Evolutionary conservation across 1,140 invertebrate genomes (phyloP).

Genomic region (Brachionus calyciflorus): DNA sequence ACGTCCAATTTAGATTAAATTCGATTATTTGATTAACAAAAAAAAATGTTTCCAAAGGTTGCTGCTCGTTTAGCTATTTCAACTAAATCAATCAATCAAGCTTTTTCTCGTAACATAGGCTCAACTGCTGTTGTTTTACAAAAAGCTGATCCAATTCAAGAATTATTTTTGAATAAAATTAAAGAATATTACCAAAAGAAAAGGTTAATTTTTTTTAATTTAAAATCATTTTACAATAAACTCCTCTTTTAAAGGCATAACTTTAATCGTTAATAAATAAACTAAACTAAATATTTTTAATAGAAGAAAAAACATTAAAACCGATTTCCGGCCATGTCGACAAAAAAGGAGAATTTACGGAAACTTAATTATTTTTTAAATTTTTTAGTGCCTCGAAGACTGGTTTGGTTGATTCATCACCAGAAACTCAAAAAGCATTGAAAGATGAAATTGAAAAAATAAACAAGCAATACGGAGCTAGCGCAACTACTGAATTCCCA

Average conservation of each 20-base stretch:
- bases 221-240: too few relatives aligned
- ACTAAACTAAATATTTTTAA: too few relatives aligned
- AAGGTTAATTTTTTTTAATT: slow-evolving; percentile 7
- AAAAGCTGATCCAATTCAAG: slow-evolving; percentile 41
- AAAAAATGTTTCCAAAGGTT: slow-evolving; percentile 33
- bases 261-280: too few relatives aligned
- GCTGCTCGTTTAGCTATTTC: not conserved
- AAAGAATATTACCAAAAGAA: slow-evolving; percentile 44
- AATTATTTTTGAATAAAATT: slow-evolving; percentile 39
- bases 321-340: too few relatives aligned
- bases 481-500: slow-evolving; percentile 35
- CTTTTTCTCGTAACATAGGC: not conserved
- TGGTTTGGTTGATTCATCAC: slow-evolving; percentile 42
- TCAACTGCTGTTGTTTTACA: not conserved
- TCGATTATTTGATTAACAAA: too few relatives aligned
- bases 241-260: too few relatives aligned
- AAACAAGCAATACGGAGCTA: slow-evolving; percentile 25
- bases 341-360: too few relatives aligned
- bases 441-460: slow-evolving; percentile 45
- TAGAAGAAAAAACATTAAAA: too few relatives aligned
- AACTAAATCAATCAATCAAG: not conserved
- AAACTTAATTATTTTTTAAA: not conserved
- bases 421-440: slow-evolving; percentile 36
- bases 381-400: slow-evolving; percentile 31
- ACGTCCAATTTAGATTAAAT: too few relatives aligned